Conservation (phyloP, 2,888 invertebrate species). For the Lasioglossum marginatum region DNA sequence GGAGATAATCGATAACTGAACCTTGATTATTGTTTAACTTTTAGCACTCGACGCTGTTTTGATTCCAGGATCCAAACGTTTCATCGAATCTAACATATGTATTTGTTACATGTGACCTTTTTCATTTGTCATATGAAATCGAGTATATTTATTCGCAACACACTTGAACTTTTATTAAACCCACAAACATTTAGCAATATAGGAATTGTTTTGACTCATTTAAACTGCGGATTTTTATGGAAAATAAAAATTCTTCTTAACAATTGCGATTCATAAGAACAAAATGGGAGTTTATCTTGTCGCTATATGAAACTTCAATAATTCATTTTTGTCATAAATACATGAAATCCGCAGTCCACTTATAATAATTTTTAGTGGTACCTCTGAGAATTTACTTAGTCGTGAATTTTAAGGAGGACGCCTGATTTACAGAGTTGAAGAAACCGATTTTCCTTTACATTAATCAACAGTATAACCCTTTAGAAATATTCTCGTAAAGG, state of each 20-base stretch:
- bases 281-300: neutral
- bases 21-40: neutral
- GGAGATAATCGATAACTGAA: neutral
- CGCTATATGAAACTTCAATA: neutral
- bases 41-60: neutral
- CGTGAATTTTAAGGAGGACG: neutral
- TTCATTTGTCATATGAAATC: too few relatives aligned
- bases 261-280: neutral
- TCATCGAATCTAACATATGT: neutral
- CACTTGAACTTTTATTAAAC: neutral
- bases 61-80: neutral
- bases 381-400: neutral
- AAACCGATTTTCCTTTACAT: neutral
- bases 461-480: neutral
- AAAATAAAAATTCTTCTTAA: neutral
- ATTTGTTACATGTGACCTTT: neutral
- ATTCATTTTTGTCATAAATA: neutral
- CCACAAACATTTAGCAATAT: neutral
- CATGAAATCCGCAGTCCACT: neutral
- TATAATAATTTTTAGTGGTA: neutral
- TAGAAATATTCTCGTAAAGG: neutral
- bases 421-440: neutral
- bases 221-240: neutral
- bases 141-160: neutral
- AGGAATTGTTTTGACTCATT: neutral